Conservation (phyloP, 2,113 vertebrate species). For the Hassar affinis region DNA sequence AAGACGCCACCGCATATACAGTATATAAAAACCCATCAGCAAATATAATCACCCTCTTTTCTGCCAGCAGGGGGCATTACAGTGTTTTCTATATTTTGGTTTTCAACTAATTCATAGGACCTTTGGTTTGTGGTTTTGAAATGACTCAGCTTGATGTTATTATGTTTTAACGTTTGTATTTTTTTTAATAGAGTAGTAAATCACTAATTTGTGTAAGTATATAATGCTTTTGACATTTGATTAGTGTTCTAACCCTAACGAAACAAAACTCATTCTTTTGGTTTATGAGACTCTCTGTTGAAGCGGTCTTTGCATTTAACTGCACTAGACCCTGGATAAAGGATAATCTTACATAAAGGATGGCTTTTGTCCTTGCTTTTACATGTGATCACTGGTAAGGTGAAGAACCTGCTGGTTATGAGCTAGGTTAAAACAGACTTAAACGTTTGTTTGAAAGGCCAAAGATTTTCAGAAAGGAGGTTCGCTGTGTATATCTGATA, state of each 20-base stretch:
- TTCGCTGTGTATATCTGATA: neutral
- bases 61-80: conserved; percentile 58
- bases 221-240: neutral
- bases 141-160: neutral
- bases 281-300: neutral
- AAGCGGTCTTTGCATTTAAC: neutral
- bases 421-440: neutral
- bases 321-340: neutral
- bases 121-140: neutral
- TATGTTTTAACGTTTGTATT: neutral
- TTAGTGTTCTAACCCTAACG: neutral
- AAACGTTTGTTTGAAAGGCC: neutral
- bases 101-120: neutral
- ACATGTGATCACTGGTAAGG: neutral
- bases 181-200: neutral
- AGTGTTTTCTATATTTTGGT: conserved; percentile 8
- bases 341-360: neutral
- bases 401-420: neutral
- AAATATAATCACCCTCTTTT: conserved; percentile 30
- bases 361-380: neutral
- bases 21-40: neutral
- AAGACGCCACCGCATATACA: no score
- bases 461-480: conserved; percentile 1
- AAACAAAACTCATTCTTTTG: neutral
- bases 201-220: neutral